These are phyloP conservation scores for Thripadectes ignobilis DNA, from an alignment of 2,797 vertebrate genomes.

Conservation along the genomic window DNA sequence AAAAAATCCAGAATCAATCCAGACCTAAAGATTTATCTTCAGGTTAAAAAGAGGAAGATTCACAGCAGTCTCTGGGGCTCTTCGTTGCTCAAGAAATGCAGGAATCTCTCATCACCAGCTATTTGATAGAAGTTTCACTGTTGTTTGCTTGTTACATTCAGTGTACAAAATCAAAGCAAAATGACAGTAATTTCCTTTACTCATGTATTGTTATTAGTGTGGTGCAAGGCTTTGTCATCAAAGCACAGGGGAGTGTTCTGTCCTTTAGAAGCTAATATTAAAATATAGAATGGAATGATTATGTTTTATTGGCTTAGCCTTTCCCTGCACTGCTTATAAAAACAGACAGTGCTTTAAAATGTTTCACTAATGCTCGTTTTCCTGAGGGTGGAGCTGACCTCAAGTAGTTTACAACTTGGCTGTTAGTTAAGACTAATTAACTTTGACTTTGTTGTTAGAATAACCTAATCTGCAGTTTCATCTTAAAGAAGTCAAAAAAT, in stretches of 20 bases:
- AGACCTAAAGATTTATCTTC: constrained; percentile 26
- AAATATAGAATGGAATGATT: constrained; percentile 78
- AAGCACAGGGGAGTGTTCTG: constrained; percentile 71
- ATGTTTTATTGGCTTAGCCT: constrained; percentile 83
- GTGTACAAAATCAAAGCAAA: constrained; percentile 68
- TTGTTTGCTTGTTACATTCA: constrained; percentile 61
- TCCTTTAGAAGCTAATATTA: constrained; percentile 80
- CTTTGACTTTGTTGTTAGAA: constrained; percentile 79
- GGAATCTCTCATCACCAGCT: constrained; percentile 2
- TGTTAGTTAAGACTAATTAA: constrained; percentile 80
- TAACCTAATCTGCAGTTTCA: constrained; percentile 69
- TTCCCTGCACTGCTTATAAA: constrained; percentile 81
- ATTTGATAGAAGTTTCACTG: constrained; percentile 51
- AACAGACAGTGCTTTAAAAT: constrained; percentile 80
- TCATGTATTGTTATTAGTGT: constrained; percentile 71
- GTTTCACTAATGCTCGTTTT: constrained; percentile 78
- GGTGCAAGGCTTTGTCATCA: constrained; percentile 73
- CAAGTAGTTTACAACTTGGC: constrained; percentile 77
- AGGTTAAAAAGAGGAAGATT: constrained; percentile 62
- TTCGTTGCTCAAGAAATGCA: not conserved
- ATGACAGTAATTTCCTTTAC: constrained; percentile 71
- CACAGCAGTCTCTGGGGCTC: constrained; percentile 5
- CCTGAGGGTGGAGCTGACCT: constrained; percentile 75
- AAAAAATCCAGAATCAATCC: not conserved
- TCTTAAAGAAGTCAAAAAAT: constrained; percentile 70